Conservation (phyloP, 2,113 vertebrate species). For the Cardinalis cardinalis region DNA sequence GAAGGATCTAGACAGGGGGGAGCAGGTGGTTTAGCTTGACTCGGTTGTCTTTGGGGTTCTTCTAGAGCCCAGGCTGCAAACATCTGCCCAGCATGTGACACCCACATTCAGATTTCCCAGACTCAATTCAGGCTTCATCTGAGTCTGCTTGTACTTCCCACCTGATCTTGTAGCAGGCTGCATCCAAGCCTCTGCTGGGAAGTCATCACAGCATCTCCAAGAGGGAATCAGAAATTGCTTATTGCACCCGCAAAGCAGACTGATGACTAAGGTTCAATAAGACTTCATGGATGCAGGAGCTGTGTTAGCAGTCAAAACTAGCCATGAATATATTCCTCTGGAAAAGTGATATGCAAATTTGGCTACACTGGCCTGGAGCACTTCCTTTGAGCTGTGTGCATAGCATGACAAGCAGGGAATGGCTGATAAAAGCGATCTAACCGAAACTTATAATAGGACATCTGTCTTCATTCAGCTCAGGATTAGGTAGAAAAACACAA, state of each 20-base stretch:
- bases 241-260: neutral
- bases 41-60: neutral
- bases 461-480: neutral
- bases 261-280: neutral
- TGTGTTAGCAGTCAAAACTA: neutral
- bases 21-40: neutral
- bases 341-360: neutral
- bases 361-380: neutral
- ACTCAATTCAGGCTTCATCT: neutral
- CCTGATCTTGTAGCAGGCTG: neutral
- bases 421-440: neutral
- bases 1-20: neutral
- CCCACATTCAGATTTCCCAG: neutral
- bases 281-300: neutral
- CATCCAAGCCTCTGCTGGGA: neutral
- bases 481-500: neutral
- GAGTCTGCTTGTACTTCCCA: neutral
- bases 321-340: neutral
- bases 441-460: neutral
- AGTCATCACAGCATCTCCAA: neutral
- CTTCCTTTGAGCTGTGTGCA: neutral
- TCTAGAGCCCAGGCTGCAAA: neutral
- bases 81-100: neutral
- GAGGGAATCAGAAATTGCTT: neutral
- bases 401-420: neutral